Percentiles rank a stretch among this genome's conserved stretches.
Evolutionary conservation across 2,113 vertebrate genomes (phyloP).

Genomic region (Osmerus eperlanus): DNA sequence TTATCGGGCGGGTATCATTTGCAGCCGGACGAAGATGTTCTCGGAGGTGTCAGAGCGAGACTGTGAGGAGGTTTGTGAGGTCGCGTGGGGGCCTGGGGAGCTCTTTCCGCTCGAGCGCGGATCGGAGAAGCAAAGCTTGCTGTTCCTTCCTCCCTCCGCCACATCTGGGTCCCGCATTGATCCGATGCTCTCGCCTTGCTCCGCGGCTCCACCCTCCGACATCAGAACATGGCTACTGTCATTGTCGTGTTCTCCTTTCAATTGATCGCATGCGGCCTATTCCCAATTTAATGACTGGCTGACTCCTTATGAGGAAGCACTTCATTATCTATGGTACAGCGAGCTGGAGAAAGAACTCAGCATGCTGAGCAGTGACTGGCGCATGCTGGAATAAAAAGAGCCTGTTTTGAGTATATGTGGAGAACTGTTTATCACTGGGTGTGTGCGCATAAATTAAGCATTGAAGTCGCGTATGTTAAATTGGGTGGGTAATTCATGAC

Average conservation of each 20-base stretch:
- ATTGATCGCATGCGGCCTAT: slow-evolving; percentile 44
- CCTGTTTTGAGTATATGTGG: slow-evolving; percentile 29
- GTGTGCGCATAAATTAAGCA: neutral
- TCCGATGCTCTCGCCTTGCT: slow-evolving; percentile 17
- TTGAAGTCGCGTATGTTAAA: neutral
- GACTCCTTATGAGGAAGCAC: slow-evolving; percentile 61
- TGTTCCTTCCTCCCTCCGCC: slow-evolving; percentile 14
- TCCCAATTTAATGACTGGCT: slow-evolving; percentile 58
- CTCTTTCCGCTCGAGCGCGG: slow-evolving; percentile 21
- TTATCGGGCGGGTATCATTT: slow-evolving; percentile 20
- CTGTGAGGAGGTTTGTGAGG: neutral
- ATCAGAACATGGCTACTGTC: slow-evolving; percentile 16
- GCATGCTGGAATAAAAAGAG: slow-evolving; percentile 43
- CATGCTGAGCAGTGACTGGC: slow-evolving; percentile 20
- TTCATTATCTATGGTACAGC: slow-evolving; percentile 61
- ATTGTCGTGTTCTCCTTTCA: slow-evolving; percentile 27
- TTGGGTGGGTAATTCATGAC: no score
- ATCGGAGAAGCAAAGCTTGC: neutral
- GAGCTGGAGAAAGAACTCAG: slow-evolving; percentile 37
- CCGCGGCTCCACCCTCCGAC: slow-evolving; percentile 14
- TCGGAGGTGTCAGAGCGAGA: slow-evolving; percentile 12
- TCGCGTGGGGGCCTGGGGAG: neutral
- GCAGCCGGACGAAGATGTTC: slow-evolving; percentile 23
- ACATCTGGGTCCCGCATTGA: slow-evolving; percentile 3
- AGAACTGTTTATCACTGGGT: slow-evolving; percentile 22